A percentile compares a stretch with the other conserved stretches of the same genome.
Evolutionary conservation across 2,113 vertebrate genomes (phyloP).

Genomic region (Vulpes ferrilata): DNA sequence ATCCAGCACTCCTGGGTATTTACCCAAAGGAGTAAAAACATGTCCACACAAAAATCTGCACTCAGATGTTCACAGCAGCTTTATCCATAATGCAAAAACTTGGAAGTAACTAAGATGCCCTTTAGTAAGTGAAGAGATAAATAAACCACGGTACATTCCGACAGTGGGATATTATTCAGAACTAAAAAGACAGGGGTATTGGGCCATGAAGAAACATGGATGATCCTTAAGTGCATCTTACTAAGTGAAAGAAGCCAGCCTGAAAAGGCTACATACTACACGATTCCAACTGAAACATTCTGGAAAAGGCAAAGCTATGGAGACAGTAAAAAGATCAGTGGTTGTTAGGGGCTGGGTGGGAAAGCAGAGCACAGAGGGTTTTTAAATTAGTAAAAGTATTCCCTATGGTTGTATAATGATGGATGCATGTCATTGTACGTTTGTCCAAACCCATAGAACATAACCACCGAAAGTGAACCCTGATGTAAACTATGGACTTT

Average conservation of each 20-base stretch:
- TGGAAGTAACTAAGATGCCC: background rate
- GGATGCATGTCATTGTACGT: background rate
- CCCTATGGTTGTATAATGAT: background rate
- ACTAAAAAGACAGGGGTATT: background rate
- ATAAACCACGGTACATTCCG: background rate
- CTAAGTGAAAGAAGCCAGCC: background rate
- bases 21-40: constrained; percentile 29
- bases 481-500: background rate
- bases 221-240: background rate
- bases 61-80: background rate
- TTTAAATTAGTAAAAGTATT: background rate
- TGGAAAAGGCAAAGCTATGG: background rate
- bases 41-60: background rate
- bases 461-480: background rate
- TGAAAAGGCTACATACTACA: background rate
- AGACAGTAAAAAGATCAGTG: background rate
- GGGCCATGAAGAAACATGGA: background rate
- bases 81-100: background rate
- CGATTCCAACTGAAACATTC: background rate
- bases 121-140: background rate
- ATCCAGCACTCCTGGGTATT: background rate
- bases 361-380: background rate
- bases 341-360: background rate
- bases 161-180: background rate
- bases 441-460: background rate